These are phyloP conservation scores for Baronia brevicornis DNA, from an alignment of 2,888 invertebrate species.

Conservation along the genomic window DNA sequence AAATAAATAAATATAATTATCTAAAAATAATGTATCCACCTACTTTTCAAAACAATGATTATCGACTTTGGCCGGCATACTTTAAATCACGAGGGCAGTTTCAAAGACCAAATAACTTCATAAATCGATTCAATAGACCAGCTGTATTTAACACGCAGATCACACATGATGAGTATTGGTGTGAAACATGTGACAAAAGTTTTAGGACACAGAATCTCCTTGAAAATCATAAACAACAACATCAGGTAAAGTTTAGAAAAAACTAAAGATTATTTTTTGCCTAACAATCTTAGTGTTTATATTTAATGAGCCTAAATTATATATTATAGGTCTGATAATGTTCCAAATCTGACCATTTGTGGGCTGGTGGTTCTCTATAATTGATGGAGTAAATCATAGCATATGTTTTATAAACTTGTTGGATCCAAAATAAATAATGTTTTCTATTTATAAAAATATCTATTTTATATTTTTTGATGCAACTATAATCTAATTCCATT, in stretches of 20 bases:
- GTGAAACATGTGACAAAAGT: slow-evolving; percentile 88
- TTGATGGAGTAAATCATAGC: too few species aligned
- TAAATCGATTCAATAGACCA: slow-evolving; percentile 4
- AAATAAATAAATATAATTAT: slow-evolving; percentile 7
- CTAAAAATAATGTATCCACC: neutral
- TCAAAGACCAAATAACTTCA: slow-evolving; percentile 3
- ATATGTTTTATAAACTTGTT: too few species aligned
- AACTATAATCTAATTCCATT: too few species aligned
- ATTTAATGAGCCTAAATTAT: too few species aligned
- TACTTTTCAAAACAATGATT: slow-evolving; percentile 9
- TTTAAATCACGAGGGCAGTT: slow-evolving; percentile 7
- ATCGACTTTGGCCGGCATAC: slow-evolving; percentile 8
- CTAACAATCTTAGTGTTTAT: too few species aligned
- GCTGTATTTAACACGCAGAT: slow-evolving; percentile 11
- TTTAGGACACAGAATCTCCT: slow-evolving; percentile 77
- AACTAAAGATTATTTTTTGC: too few species aligned
- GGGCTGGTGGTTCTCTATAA: too few species aligned
- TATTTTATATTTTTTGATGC: too few species aligned
- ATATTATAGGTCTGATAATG: too few species aligned
- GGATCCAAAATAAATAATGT: too few species aligned
- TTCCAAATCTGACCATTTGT: too few species aligned
- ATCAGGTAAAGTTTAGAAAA: slow-evolving; percentile 66
- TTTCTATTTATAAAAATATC: too few species aligned
- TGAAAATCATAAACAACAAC: slow-evolving; percentile 81
- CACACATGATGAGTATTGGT: slow-evolving; percentile 63